Evolutionary conservation across 2,113 vertebrate genomes (phyloP), one percentile per base, ranked within the genome.

Genomic region (Campylomormyrus tamandua): DNA sequence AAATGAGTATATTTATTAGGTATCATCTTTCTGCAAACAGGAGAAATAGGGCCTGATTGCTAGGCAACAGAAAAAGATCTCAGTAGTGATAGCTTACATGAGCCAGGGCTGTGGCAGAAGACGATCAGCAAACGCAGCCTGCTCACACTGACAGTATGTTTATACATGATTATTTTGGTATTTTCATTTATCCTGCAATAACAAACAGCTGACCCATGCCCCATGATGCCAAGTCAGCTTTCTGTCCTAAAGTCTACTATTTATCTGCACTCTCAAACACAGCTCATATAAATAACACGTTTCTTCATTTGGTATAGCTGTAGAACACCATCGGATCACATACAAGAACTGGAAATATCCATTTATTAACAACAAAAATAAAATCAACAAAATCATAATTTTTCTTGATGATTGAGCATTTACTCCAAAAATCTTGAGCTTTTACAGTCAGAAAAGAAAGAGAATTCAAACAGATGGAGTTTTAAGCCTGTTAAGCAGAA

Each of bases 61-160:
- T 42, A 80, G 35, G 74, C 74, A 80, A 80, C 74, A 80, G 35
- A 80, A 80, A 80, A 80, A 80, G 74, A 80, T 80, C 35, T 80
- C 74, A 80, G 74, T 80, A 35, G 74, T 5, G 74, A 42, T 80
- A 80, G 35, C 74, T 80, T 19, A 35, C 6, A 80, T 80, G 31
- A 42, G 74, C 17, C 74, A 42, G 74, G 35, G 15, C 31, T 39
- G n/a, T 80, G 15, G 74, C 13, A 80, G 74, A 77, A 35, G 70
- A 3, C 15, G n/a, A 42, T 77, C 35, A 19, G 5, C 74, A 42
- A 42, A 42, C 2, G 15, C 35, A 39, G 7, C 35, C 62, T 15
- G 62, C 27, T 70, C 13, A 70, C n/a, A 70, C 9, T 70, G 62
- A 70, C 74, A 80, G 35, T 6, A 35, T 80, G 74, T 80, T 80